phyloP scores from a whole-genome alignment of 2,113 vertebrate genomes.

The Myocastor coypus region DNA sequence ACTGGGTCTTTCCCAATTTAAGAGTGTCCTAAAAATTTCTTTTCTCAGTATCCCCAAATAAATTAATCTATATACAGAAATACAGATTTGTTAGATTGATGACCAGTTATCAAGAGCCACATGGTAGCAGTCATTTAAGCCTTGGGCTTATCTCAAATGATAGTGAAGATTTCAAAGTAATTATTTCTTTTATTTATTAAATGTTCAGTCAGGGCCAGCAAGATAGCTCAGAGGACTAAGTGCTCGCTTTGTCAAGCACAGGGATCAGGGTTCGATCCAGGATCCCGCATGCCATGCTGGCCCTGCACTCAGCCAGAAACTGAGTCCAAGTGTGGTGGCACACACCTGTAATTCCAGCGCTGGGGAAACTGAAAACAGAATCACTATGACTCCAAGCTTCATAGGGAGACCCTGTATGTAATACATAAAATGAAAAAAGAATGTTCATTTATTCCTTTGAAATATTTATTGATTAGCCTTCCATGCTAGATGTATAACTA shows the following conservation, averaged over 20 bases:
- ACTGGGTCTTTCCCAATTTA: conserved; percentile 37
- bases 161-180: background rate
- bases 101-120: background rate
- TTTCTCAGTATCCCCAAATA: conserved; percentile 55
- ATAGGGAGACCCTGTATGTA: no score
- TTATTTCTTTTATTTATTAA: conserved; percentile 35
- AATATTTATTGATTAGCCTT: background rate
- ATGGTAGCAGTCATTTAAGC: background rate
- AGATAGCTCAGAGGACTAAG: no score
- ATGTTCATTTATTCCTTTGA: conserved; percentile 20
- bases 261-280: no score
- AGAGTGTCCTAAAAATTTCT: conserved; percentile 67
- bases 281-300: no score
- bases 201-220: no score
- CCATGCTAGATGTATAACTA: background rate
- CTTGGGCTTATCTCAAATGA: background rate
- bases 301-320: no score
- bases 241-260: no score
- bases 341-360: no score
- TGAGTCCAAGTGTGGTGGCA: no score
- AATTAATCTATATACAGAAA: background rate
- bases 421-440: no score
- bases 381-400: no score
- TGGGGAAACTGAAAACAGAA: no score
- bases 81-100: conserved; percentile 28